Conservation (phyloP, 2,888 invertebrate species). For the Andrena fulva region DNA sequence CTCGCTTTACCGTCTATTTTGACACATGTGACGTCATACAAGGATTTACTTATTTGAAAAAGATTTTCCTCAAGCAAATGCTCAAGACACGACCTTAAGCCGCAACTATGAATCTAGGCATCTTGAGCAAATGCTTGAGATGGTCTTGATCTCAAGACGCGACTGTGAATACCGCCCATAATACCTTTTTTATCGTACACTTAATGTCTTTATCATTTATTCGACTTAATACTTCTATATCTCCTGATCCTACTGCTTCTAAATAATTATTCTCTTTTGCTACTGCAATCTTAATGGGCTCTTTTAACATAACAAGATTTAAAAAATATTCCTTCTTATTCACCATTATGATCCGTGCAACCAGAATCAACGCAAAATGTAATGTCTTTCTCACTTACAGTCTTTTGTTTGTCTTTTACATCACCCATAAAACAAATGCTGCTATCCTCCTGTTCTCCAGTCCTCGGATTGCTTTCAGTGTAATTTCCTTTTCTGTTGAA, state of each 20-base stretch:
- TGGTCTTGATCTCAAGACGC: too few species aligned
- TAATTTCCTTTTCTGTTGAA: constrained; percentile 1
- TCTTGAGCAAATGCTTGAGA: too few species aligned
- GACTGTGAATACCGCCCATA: too few species aligned
- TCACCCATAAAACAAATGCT: constrained; percentile 6
- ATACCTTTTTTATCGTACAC: constrained; percentile 9
- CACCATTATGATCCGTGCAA: constrained; percentile 28
- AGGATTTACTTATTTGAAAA: too few species aligned
- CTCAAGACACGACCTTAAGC: too few species aligned
- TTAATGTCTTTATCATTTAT: background rate
- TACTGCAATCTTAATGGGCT: constrained; percentile 17
- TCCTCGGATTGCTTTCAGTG: background rate
- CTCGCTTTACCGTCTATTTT: too few species aligned
- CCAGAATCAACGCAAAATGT: constrained; percentile 33
- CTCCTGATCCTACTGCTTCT: constrained; percentile 3
- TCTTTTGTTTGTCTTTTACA: too few species aligned
- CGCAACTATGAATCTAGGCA: too few species aligned
- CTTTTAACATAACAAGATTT: constrained; percentile 11
- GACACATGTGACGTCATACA: too few species aligned
- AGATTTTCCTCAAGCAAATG: too few species aligned
- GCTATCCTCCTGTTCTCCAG: background rate
- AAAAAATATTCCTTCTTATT: constrained; percentile 16
- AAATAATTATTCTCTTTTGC: constrained; percentile 14
- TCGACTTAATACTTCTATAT: background rate
- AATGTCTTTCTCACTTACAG: background rate